These are phyloP conservation scores for Marmota flaviventris DNA, from an alignment of 2,113 vertebrate species.

Conservation along the genomic window DNA sequence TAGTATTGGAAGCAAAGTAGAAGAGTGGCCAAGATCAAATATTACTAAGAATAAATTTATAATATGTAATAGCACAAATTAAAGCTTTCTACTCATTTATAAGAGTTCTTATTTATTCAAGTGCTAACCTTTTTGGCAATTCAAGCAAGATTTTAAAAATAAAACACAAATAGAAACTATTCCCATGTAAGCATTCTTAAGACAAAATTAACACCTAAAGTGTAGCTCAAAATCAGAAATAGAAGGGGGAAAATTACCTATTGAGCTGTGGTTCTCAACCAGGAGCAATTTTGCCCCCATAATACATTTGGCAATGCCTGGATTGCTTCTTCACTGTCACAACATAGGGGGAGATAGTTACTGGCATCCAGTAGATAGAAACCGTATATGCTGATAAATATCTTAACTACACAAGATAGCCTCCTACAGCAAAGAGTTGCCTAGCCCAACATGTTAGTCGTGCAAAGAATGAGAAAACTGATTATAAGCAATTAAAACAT, in stretches of 20 bases:
- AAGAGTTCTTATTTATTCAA: slow-evolving; percentile 32
- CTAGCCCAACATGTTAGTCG: background rate
- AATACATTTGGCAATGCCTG: background rate
- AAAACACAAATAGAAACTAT: slow-evolving; percentile 6
- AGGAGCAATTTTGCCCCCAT: background rate
- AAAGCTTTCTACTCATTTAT: slow-evolving; percentile 6
- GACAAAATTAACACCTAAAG: background rate
- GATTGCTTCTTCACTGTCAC: background rate
- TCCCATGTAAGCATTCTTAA: background rate
- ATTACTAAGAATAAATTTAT: slow-evolving; percentile 24
- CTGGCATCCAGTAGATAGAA: background rate
- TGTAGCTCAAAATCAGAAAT: background rate
- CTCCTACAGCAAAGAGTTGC: background rate
- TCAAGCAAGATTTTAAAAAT: slow-evolving; percentile 39
- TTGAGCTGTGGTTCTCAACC: background rate
- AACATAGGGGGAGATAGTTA: background rate
- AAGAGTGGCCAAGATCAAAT: background rate
- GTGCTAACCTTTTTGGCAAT: slow-evolving; percentile 4
- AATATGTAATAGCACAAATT: background rate
- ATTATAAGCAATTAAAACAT: slow-evolving; percentile 27
- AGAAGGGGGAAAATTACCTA: background rate
- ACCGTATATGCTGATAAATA: background rate
- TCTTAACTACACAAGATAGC: background rate
- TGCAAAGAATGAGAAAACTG: background rate
- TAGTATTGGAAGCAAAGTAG: background rate